Evolutionary conservation across 2,888 invertebrate genomes (phyloP).

Genomic region (Caenorhabditis uteleia): DNA sequence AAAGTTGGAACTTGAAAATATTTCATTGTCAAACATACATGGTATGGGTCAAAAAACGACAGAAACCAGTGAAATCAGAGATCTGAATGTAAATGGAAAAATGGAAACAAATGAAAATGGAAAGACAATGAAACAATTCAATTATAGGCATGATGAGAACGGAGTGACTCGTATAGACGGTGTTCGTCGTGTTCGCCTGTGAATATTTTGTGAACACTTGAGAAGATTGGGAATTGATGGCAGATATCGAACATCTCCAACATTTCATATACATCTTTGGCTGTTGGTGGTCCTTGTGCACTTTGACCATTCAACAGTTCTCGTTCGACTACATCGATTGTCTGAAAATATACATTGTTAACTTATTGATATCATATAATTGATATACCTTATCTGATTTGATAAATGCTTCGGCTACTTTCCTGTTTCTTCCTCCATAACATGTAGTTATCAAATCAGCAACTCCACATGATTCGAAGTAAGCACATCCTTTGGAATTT

Average conservation of each 20-base stretch:
- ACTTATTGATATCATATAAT: not conserved
- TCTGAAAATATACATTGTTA: conserved; percentile 60
- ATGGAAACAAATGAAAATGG: too few species aligned
- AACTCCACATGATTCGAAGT: conserved; percentile 97
- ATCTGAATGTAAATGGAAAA: too few species aligned
- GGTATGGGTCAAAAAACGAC: too few species aligned
- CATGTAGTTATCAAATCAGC: conserved; percentile 98
- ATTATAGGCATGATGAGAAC: conserved; percentile 52
- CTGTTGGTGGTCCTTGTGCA: conserved; percentile 95
- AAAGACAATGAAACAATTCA: too few species aligned
- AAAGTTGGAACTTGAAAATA: too few species aligned
- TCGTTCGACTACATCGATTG: conserved; percentile 86
- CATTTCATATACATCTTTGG: conserved; percentile 72
- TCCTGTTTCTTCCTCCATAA: conserved; percentile 94
- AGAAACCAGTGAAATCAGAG: too few species aligned
- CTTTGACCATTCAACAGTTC: conserved; percentile 98
- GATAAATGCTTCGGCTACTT: conserved; percentile 92
- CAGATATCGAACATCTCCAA: conserved; percentile 13
- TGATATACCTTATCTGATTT: conserved; percentile 82
- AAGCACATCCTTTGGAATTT: conserved; percentile 87
- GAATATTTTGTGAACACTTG: conserved; percentile 92
- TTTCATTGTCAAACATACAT: too few species aligned
- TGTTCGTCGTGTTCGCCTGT: conserved; percentile 73
- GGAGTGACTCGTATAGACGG: conserved; percentile 49
- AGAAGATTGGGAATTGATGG: conserved; percentile 87